These are phyloP conservation scores for Sapayoa aenigma DNA, from an alignment of 2,113 vertebrate genomes.

Conservation along the genomic window DNA sequence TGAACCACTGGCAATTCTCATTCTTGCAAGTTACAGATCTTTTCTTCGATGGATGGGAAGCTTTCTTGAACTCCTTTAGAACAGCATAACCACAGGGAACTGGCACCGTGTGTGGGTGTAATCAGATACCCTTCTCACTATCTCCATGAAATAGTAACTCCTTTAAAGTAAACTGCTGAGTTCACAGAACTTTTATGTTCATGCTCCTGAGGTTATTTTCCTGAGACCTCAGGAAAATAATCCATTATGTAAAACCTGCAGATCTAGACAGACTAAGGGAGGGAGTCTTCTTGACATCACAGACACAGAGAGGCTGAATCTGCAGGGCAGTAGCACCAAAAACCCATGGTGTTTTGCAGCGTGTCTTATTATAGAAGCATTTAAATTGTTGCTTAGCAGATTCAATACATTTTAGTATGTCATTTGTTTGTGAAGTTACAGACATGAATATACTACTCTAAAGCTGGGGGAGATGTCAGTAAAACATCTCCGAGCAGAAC, in stretches of 20 bases:
- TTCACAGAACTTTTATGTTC: background rate
- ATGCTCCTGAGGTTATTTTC: background rate
- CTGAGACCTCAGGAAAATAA: background rate
- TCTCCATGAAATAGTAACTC: background rate
- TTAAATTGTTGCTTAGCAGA: background rate
- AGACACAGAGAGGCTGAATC: background rate
- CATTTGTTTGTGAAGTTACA: background rate
- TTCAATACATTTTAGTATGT: background rate
- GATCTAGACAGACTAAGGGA: background rate
- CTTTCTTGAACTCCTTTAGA: background rate
- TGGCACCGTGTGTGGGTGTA: fast-evolving
- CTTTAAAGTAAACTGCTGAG: background rate
- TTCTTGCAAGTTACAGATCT: fast-evolving
- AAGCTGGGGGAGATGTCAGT: background rate
- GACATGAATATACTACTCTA: background rate
- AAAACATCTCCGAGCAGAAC: background rate
- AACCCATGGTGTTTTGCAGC: fast-evolving
- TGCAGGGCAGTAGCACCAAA: background rate
- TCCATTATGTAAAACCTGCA: background rate
- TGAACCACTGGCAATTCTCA: background rate
- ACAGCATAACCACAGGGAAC: background rate
- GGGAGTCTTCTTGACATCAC: background rate
- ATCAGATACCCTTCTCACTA: background rate
- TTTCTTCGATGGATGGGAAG: background rate
- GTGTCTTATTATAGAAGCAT: background rate